Base-by-base conservation (phyloP, 2,797 vertebrate species). In the Clarias fuscus region DNA sequence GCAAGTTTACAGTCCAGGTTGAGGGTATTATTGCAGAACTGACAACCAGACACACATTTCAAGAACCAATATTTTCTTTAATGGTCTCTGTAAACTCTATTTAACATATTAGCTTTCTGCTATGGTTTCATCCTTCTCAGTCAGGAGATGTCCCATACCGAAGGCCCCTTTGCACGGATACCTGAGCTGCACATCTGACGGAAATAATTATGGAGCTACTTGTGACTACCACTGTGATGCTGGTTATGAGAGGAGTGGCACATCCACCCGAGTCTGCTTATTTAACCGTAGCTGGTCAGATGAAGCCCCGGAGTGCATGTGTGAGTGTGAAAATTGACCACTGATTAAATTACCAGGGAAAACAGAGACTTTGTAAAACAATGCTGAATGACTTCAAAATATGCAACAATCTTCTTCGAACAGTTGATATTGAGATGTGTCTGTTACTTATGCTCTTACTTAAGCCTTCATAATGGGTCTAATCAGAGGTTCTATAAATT, bases 1-100 rank as follows among this genome's bases (percentile, higher is more conserved):
- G 98, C 97, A 99, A 99, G 93, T 99, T 99, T 90, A 94, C 96
- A 8, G 87, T 99, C 81, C 96, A 96, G 17, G 94, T 99, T 81
- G 96, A 97, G 93, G 98, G 98, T 98, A 93, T 94, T 91, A 81
- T 61, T 61, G 17, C 11, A 17, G 56, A 82, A 86, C 11, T 13
- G 72, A 76, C 22, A 37, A 40, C 0, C 27, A 70, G 33, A 58
- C 84, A 78, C 43, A 75, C 14, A 43, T 20, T 58, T 78, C 4
- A 27, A 5, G 75, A 84, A 84, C 0, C 20, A 4, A 17, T 70
- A 2, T 62, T 7, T n/a, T 27, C 24, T 20, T n/a, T 64, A 64
- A 80, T n/a, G 59, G 5, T 18, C 53, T 77, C 22, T 62, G 20
- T n/a, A n/a, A 40, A 3, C 24, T 81, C 43, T 67, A 43, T 40